A percentile compares a stretch with the other conserved stretches of the same genome.
phyloP scores from a whole-genome alignment of 2,888 invertebrate genomes.

The Sphinx pinastri region DNA sequence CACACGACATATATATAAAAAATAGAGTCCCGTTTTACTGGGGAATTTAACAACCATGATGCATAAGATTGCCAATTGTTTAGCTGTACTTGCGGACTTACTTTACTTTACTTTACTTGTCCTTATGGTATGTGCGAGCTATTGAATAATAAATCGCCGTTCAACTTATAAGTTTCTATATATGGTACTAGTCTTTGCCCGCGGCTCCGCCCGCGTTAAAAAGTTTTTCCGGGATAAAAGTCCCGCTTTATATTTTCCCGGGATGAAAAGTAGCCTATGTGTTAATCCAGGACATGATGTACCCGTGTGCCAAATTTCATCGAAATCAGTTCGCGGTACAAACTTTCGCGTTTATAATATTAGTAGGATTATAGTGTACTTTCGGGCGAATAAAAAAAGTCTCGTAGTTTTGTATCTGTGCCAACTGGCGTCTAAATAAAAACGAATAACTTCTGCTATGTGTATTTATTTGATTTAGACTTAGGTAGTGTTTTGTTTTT shows the following conservation, averaged over 20 bases:
- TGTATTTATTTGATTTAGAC: background rate
- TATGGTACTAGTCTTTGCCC: too few species aligned
- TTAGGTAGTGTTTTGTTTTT: background rate
- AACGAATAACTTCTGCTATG: background rate
- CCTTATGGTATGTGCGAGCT: too few species aligned
- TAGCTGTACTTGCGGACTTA: background rate
- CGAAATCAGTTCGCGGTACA: too few species aligned
- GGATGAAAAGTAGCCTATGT: too few species aligned
- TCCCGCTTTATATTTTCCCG: too few species aligned
- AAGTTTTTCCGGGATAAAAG: too few species aligned
- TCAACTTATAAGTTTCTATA: background rate
- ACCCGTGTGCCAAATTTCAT: too few species aligned
- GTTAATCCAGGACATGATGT: too few species aligned
- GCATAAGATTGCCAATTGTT: background rate
- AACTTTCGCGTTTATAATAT: too few species aligned
- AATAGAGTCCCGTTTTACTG: background rate
- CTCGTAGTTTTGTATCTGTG: slow-evolving; percentile 1
- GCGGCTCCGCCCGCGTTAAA: too few species aligned
- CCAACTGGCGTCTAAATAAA: slow-evolving; percentile 1
- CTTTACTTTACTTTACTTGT: too few species aligned
- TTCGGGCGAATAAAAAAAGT: background rate
- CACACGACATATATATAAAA: background rate
- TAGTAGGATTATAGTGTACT: background rate
- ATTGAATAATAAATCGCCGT: too few species aligned
- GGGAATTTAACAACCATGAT: background rate